A percentile compares a stretch with the other conserved stretches of the same genome.
Conservation (phyloP, 2,113 vertebrate species). For the Mobula birostris region DNA sequence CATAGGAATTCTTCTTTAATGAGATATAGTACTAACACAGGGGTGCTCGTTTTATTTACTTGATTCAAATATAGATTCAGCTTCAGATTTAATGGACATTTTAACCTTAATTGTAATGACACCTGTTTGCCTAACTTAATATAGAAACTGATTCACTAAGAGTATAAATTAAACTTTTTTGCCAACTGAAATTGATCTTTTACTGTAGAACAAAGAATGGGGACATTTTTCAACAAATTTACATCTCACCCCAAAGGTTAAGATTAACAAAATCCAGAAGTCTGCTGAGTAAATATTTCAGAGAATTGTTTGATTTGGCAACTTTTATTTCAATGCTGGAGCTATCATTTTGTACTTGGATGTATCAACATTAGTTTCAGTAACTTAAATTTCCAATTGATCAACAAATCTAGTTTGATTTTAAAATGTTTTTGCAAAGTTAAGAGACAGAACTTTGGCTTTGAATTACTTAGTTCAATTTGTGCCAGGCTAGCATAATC, state of each 20-base stretch:
- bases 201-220: not conserved
- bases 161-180: not conserved
- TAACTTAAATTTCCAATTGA: not conserved
- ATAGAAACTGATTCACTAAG: not conserved
- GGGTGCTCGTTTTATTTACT: too few relatives aligned
- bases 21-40: not conserved
- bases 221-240: not conserved
- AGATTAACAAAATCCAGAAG: not conserved
- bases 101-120: not conserved
- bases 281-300: not conserved
- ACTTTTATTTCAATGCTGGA: not conserved
- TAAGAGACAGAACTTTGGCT: not conserved
- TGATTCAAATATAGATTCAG: not conserved
- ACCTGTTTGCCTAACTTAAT: not conserved
- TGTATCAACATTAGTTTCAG: not conserved
- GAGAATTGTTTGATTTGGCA: not conserved
- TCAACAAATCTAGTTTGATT: not conserved
- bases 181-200: not conserved
- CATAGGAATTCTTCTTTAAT: not conserved
- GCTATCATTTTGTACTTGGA: not conserved
- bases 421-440: not conserved
- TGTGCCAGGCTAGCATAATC: not conserved
- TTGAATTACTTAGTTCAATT: not conserved
- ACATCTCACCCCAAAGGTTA: not conserved
- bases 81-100: not conserved